Conservation (phyloP, 23 tunicate species). For the Corella eumyota region DNA sequence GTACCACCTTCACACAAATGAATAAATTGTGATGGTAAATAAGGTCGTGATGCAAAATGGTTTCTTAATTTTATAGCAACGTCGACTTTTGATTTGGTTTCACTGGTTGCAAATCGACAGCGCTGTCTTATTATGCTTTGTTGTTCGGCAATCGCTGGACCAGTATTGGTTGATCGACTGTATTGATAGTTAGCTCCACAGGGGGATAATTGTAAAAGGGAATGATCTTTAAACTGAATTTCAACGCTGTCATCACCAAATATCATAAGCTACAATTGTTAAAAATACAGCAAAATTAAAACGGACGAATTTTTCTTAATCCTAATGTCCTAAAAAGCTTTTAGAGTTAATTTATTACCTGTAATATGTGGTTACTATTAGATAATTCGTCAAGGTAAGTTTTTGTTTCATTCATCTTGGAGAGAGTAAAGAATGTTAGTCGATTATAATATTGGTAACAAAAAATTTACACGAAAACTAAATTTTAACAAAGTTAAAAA, state of each 20-base stretch:
- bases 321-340: too few relatives aligned
- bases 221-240: constrained; percentile 40
- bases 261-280: constrained; percentile 25
- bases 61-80: constrained; percentile 31
- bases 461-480: too few relatives aligned
- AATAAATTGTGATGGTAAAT: constrained; percentile 19
- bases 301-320: too few relatives aligned
- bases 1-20: constrained; percentile 16
- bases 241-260: constrained; percentile 72
- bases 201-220: constrained; percentile 53
- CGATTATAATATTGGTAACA: too few relatives aligned
- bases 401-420: too few relatives aligned
- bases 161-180: constrained; percentile 9
- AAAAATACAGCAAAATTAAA: too few relatives aligned
- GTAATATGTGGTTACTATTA: too few relatives aligned
- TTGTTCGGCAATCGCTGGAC: background rate
- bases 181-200: constrained; percentile 72
- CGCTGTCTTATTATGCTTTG: constrained; percentile 23
- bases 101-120: constrained; percentile 75
- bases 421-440: too few relatives aligned
- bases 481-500: too few relatives aligned
- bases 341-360: too few relatives aligned
- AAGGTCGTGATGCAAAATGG: constrained; percentile 48
- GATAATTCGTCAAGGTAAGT: too few relatives aligned
- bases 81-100: constrained; percentile 47